Evolutionary conservation across 2,888 invertebrate species (phyloP).

Genomic region (Oligia strigilis): DNA sequence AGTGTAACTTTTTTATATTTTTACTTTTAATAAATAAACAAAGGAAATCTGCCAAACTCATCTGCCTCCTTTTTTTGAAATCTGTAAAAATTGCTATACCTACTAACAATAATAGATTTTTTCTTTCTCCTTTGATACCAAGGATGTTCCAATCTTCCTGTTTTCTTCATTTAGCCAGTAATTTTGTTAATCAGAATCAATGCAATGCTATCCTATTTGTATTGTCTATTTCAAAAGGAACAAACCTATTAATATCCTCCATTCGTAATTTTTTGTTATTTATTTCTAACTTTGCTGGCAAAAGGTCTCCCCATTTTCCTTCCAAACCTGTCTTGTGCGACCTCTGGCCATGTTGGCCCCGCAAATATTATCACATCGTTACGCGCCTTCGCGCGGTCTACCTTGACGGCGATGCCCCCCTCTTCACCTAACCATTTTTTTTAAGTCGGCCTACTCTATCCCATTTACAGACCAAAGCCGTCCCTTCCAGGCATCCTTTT

Average conservation of each 20-base stretch:
- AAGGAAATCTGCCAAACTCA: background rate
- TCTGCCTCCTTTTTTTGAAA: background rate
- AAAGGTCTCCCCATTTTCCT: background rate
- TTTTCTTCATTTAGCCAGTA: background rate
- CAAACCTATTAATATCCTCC: background rate
- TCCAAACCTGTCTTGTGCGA: background rate
- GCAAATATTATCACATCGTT: background rate
- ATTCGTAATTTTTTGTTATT: background rate
- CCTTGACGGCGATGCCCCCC: background rate
- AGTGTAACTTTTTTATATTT: background rate
- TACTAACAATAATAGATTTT: too few species aligned
- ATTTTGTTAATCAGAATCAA: background rate
- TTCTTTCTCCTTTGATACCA: too few species aligned
- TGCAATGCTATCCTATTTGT: background rate
- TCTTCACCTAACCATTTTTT: too few species aligned
- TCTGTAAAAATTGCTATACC: background rate
- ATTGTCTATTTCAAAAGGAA: background rate
- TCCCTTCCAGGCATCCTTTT: too few species aligned
- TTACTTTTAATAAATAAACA: background rate
- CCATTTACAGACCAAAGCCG: too few species aligned
- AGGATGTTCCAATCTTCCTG: background rate
- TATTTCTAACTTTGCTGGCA: background rate
- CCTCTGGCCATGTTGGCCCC: background rate
- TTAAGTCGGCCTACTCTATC: too few species aligned
- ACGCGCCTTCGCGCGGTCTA: background rate